Base-by-base conservation (phyloP, 2,888 invertebrate species). In the Teinopalpus imperialis region DNA sequence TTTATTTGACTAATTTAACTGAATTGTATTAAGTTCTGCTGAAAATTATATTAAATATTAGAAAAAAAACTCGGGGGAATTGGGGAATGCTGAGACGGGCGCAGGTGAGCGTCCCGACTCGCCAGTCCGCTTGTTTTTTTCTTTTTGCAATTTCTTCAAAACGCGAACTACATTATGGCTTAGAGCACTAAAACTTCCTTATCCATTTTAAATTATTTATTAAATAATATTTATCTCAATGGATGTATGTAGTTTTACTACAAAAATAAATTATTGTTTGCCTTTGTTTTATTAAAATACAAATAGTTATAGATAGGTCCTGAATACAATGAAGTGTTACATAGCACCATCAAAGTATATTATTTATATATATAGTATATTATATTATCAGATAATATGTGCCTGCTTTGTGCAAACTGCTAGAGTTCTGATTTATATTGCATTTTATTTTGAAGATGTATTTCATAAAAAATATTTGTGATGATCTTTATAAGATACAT, bases 271-370 rank as follows among this genome's bases (percentile, higher is more conserved):
- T n/a, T n/a, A 31, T 14, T 30, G 5, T 1, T 13, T 20, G 5
- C 2, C 9, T 20, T 18, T 32, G 9, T 32, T 32, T 6, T 9
- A 5, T 20, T n/a, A 10, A 9, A 7, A 5, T 30, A 30, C 16
- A 14, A 16, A 14, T 1, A 30, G 13, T 16, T 30, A 2, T 29
- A n/a, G 14, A 30, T 30, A n/a, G n/a, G n/a, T 30, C 13, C 1
- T 13, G 7, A 16, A 4, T 48, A 43, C 49, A 59, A 53, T 56
- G 57, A 59, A 64, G 57, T 64, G 53, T 59, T 63, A 64, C 63
- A 57, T 58, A 65, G 63, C 72, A 78, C 82, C 87, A 86, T 85
- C 87, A 87, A 87, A 86, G 77, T 86, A 87, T 87, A 87, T n/a
- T n/a, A n/a, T n/a, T n/a, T n/a, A n/a, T n/a, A n/a, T n/a, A n/a